Base-by-base conservation (phyloP, 2,888 invertebrate species). In the Lobophora halterata region DNA sequence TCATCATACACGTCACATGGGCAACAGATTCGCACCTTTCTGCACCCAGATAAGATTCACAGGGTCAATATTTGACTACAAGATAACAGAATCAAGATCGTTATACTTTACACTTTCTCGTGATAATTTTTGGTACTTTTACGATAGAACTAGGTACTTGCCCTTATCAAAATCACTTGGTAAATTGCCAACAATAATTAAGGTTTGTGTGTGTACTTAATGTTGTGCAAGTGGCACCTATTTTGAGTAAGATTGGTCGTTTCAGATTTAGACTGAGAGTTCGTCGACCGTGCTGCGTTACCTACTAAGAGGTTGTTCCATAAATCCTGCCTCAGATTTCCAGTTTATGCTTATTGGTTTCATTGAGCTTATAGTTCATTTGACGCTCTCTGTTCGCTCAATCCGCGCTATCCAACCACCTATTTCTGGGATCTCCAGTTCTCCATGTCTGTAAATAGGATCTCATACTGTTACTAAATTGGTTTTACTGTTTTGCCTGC, bases 41-140 rank as follows among this genome's bases (percentile, higher is more conserved):
- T 68, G 71, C 69, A 57, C 61, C 50, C 52, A 52, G 77, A 81
- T 79, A 79, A 81, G 78, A 74, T 73, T 66, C 54, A 49, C 52
- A 54, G 45, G 35, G 55, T 72, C 69, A 81, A 82, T 79, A 80
- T 80, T 80, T 65, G 71, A 53, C 55, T 61, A 53, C 24, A 31
- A 64, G 80, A 80, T 79, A 81, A 79, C 61, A 55, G 61, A 63
- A 68, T 64, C 66, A 77, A 59, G 80, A 81, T 81, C 81, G 78
- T 81, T 80, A 81, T 71, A 81, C 80, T 80, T 79, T 81, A 70
- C 80, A 74, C 77, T 79, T 75, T 75, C 63, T 52, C 55, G 69
- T 52, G 77, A 77, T 78, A 77, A 69, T 65, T 69, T 71, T 71
- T 58, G 20, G 60, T 67, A 60, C 61, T 60, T 61, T 61, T 59